A percentile compares a stretch with the other conserved stretches of the same genome.
phyloP scores from a whole-genome alignment of 2,113 vertebrate genomes.

The Cryptomyrus ogoouensis region DNA sequence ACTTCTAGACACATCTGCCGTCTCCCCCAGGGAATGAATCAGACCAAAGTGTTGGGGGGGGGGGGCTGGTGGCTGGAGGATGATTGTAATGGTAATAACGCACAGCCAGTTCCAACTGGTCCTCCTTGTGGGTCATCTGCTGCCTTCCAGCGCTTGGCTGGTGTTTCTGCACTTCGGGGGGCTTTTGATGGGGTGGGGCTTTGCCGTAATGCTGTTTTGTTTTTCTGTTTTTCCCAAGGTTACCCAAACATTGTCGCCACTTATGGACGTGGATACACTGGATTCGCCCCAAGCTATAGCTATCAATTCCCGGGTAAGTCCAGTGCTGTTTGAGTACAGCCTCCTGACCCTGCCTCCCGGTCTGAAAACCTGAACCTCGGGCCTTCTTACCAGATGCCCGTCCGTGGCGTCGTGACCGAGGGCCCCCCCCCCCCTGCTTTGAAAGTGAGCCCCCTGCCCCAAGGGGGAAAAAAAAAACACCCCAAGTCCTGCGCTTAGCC shows the following conservation, averaged over 20 bases:
- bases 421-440: background rate
- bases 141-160: slow-evolving; percentile 16
- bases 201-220: slow-evolving; percentile 22
- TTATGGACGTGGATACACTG: slow-evolving; percentile 82
- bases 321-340: slow-evolving; percentile 36
- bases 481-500: background rate
- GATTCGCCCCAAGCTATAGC: slow-evolving; percentile 86
- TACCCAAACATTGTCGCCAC: slow-evolving; percentile 88
- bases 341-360: slow-evolving; percentile 9
- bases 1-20: slow-evolving; percentile 34
- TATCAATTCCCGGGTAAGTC: slow-evolving; percentile 87
- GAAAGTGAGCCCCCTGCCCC: background rate
- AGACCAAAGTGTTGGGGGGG: slow-evolving; percentile 17
- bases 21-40: slow-evolving; percentile 28
- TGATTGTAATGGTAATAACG: slow-evolving; percentile 34
- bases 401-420: background rate
- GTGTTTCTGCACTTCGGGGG: background rate
- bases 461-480: background rate
- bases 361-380: background rate
- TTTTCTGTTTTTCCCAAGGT: slow-evolving; percentile 62
- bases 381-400: background rate
- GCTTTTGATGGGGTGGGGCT: slow-evolving; percentile 9
- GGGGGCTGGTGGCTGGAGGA: slow-evolving; percentile 22
- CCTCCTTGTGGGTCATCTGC: slow-evolving; percentile 33
- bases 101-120: slow-evolving; percentile 31